A percentile compares a stretch with the other conserved stretches of the same genome.
phyloP scores from a whole-genome alignment of 1,140 invertebrate genomes.

The Cydia strobilella region DNA sequence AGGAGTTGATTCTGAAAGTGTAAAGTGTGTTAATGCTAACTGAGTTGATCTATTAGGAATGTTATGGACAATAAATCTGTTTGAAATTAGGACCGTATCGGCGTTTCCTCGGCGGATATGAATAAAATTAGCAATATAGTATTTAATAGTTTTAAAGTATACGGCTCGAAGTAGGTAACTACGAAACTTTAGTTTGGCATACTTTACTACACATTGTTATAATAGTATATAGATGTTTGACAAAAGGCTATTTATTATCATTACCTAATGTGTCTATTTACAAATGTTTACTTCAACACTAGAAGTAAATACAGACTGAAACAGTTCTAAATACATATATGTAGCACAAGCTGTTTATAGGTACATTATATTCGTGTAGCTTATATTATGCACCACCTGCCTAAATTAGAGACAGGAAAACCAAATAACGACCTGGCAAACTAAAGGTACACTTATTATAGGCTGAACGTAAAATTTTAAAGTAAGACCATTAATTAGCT shows the following conservation, averaged over 20 bases:
- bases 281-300: too few species aligned
- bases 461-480: background rate
- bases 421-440: background rate
- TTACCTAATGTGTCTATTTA: too few species aligned
- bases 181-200: too few species aligned
- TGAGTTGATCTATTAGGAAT: background rate
- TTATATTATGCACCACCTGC: background rate
- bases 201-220: too few species aligned
- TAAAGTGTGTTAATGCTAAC: constrained; percentile 1
- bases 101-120: background rate
- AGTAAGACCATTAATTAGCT: background rate
- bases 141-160: background rate
- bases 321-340: background rate
- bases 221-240: too few species aligned
- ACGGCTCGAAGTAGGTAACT: too few species aligned
- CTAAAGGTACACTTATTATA: background rate
- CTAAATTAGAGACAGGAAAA: background rate
- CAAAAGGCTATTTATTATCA: too few species aligned
- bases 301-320: too few species aligned
- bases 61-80: background rate
- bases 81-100: background rate
- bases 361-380: too few species aligned
- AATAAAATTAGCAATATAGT: background rate
- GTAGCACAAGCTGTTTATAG: background rate
- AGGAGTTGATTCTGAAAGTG: constrained; percentile 4